Conservation (phyloP, 2,797 vertebrate genomes). For the Discoglossus pictus region DNA sequence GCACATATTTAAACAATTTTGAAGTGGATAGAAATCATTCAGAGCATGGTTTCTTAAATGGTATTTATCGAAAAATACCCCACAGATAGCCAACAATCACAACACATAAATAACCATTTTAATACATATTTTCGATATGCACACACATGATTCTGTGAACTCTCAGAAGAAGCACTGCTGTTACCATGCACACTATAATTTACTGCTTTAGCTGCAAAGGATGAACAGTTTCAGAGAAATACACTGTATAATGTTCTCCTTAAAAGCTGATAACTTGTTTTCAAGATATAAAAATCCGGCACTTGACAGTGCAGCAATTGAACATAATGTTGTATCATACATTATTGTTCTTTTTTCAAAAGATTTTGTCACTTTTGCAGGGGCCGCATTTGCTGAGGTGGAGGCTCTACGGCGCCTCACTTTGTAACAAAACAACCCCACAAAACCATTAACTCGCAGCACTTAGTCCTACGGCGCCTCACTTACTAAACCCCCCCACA, state of each 20-base stretch:
- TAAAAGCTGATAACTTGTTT: slow-evolving; percentile 31
- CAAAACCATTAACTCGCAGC: too few species aligned
- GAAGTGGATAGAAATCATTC: not conserved
- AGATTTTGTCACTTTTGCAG: too few species aligned
- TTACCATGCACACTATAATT: slow-evolving; percentile 32
- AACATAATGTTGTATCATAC: too few species aligned
- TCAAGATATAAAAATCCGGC: slow-evolving; percentile 4
- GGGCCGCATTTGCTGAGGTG: too few species aligned
- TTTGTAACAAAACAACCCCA: too few species aligned
- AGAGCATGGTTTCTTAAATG: not conserved
- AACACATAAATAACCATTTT: slow-evolving; percentile 21
- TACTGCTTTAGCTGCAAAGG: slow-evolving; percentile 24
- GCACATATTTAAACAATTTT: not conserved
- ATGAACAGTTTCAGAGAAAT: slow-evolving; percentile 13
- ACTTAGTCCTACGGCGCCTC: too few species aligned
- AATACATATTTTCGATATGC: slow-evolving; percentile 11
- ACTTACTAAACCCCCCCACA: too few species aligned
- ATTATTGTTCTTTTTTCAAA: too few species aligned
- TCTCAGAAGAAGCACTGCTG: not conserved
- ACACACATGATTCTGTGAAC: slow-evolving; percentile 11
- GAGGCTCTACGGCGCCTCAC: too few species aligned
- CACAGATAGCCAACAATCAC: slow-evolving; percentile 2
- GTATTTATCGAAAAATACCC: too few species aligned
- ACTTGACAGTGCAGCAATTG: not conserved
- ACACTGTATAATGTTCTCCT: slow-evolving; percentile 7